These are phyloP conservation scores for Conistra vaccinii DNA, from an alignment of 2,888 invertebrate species.

Conservation along the genomic window DNA sequence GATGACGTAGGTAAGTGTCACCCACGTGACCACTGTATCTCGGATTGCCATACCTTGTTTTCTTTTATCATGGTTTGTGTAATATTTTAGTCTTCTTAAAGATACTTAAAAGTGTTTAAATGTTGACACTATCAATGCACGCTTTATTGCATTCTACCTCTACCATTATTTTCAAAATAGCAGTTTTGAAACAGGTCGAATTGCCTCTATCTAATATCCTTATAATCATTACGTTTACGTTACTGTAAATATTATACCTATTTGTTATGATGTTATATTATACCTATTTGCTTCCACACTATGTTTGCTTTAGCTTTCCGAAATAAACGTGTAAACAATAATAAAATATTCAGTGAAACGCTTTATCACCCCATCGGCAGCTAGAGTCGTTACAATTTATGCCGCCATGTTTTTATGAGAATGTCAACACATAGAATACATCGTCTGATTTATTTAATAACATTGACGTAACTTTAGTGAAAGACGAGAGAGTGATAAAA, in stretches of 20 bases:
- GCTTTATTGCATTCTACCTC: not conserved
- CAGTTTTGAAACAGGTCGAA: not conserved
- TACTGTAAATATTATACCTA: not conserved
- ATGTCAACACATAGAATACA: conserved; percentile 12
- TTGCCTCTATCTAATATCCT: not conserved
- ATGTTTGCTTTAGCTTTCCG: not conserved
- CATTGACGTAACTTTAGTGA: not conserved
- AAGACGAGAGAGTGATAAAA: conserved; percentile 1
- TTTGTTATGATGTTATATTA: not conserved
- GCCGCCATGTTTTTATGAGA: not conserved
- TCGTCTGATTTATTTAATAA: not conserved
- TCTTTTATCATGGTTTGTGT: too few species aligned
- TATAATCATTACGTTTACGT: not conserved
- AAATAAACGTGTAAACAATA: too few species aligned
- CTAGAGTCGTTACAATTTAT: not conserved
- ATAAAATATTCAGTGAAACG: not conserved
- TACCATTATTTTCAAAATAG: not conserved
- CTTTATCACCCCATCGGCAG: conserved; percentile 1
- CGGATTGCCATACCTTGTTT: too few species aligned
- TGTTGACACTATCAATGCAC: not conserved
- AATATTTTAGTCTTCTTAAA: not conserved
- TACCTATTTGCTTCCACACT: not conserved
- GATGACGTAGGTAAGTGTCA: too few species aligned
- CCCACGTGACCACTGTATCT: too few species aligned
- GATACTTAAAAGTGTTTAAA: not conserved